Evolutionary conservation across 2,797 vertebrate genomes (phyloP), one percentile per base, ranked within the genome.

Genomic region (Botia almorhae): DNA sequence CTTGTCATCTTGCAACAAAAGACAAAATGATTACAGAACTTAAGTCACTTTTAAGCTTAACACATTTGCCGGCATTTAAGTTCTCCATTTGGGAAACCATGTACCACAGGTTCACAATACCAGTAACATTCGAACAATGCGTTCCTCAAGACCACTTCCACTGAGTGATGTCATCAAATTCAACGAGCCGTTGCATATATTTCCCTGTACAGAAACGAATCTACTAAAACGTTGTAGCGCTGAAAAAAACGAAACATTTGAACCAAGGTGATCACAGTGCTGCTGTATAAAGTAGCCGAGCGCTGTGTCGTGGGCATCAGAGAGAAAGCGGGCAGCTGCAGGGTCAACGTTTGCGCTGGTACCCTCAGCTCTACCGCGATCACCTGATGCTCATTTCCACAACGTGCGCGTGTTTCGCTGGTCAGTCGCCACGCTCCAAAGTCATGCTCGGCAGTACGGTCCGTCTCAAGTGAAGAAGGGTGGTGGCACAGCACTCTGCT

Each of bases 261-360:
- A 82, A 84, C 81, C 76, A 3, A 33, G 73, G 69, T 63, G 74
- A 70, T 83, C 77, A 83, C 77, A 91, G 84, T 87, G 86, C 87
- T 69, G 69, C 81, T 78, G 82, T 63, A 7, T 69, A 67, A 75
- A 80, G 61, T 61, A 82, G 85, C 75, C 43, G 69, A 93, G 2
- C 87, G 81, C 87, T 91, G 84, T 82, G 74, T 84, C 86, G 81
- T 88, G 87, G 89, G 90, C 90, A 91, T 90, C 87, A 91, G 89
- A 92, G 93, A 92, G 90, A 92, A 91, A 95, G 93, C 88, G 95
- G 93, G 94, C 94, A 94, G 92, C 90, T 84, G 87, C 84, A 92
- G 86, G 87, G 70, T 81, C 61, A 80, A 71, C 51, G 68, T 67
- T 77, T 82, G 48, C 64, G 21, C 63, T 48, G 68, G 82, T 75